phyloP scores from a whole-genome alignment of 2,797 vertebrate species.

The Naso thynnoides region DNA sequence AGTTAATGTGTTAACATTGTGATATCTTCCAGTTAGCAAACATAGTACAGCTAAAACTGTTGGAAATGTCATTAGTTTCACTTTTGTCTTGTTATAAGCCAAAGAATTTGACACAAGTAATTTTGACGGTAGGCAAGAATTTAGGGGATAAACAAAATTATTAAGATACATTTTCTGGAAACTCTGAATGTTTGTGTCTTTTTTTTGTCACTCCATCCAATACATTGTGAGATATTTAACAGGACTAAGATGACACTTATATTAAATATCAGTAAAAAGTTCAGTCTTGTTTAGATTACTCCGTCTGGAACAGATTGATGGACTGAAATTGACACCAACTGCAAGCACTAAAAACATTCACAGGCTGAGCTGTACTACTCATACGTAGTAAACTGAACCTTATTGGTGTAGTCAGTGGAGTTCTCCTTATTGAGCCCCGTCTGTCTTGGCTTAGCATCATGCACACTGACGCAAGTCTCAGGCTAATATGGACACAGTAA shows the following conservation, averaged over 20 bases:
- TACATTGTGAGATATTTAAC: not conserved
- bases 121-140: not conserved
- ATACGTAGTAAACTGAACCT: constrained; percentile 1
- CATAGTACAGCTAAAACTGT: not conserved
- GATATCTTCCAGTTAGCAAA: not conserved
- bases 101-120: not conserved
- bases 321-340: no score
- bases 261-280: no score
- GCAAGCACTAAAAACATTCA: constrained; percentile 6
- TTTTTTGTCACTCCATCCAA: not conserved
- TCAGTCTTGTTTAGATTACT: no score
- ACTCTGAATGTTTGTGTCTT: not conserved
- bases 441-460: constrained; percentile 10
- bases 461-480: constrained; percentile 13
- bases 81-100: not conserved
- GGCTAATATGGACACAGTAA: constrained; percentile 27
- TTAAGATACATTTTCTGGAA: not conserved
- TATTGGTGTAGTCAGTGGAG: not conserved
- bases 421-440: constrained; percentile 21
- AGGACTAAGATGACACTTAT: not conserved
- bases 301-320: no score
- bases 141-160: not conserved
- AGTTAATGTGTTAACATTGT: not conserved
- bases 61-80: not conserved
- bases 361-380: not conserved